These are phyloP conservation scores for Salvelinus sp. DNA, from an alignment of 2,113 vertebrate species.

Conservation along the genomic window DNA sequence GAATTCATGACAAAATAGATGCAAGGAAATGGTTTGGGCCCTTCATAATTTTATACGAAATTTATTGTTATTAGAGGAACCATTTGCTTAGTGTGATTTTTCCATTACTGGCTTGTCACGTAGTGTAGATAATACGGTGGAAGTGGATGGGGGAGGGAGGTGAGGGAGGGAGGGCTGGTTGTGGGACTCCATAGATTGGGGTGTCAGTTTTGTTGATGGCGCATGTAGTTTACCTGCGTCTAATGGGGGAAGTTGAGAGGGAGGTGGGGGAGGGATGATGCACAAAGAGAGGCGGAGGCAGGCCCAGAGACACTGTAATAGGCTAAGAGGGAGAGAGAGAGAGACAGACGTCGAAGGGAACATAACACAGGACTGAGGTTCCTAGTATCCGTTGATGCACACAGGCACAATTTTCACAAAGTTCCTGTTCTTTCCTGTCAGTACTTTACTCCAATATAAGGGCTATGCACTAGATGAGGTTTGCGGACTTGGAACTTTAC, in stretches of 20 bases:
- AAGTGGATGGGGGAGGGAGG: slow-evolving; percentile 41
- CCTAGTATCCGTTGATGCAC: neutral
- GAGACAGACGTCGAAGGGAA: neutral
- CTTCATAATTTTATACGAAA: slow-evolving; percentile 99
- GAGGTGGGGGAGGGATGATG: slow-evolving; percentile 72
- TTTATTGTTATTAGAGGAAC: slow-evolving; percentile 99
- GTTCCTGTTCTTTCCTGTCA: too few species aligned
- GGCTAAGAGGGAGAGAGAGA: slow-evolving; percentile 14
- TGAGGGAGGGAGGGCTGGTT: slow-evolving; percentile 55
- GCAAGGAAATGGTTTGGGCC: slow-evolving; percentile 95
- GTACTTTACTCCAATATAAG: slow-evolving; percentile 54
- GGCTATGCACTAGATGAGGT: neutral
- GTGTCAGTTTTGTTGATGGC: slow-evolving; percentile 98
- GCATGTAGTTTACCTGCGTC: slow-evolving; percentile 92
- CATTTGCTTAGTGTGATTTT: slow-evolving; percentile 99
- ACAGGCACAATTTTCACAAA: neutral
- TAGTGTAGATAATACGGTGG: slow-evolving; percentile 92
- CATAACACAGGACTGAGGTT: neutral
- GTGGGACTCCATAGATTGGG: slow-evolving; percentile 94
- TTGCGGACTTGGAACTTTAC: slow-evolving; percentile 20
- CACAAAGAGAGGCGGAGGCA: neutral
- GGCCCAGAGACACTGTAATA: slow-evolving; percentile 29
- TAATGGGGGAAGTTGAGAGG: slow-evolving; percentile 93
- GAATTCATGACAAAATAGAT: slow-evolving; percentile 99
- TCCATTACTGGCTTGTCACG: slow-evolving; percentile 99